Base-by-base conservation (phyloP, 2,113 vertebrate species). In the Rhinoderma darwinii region DNA sequence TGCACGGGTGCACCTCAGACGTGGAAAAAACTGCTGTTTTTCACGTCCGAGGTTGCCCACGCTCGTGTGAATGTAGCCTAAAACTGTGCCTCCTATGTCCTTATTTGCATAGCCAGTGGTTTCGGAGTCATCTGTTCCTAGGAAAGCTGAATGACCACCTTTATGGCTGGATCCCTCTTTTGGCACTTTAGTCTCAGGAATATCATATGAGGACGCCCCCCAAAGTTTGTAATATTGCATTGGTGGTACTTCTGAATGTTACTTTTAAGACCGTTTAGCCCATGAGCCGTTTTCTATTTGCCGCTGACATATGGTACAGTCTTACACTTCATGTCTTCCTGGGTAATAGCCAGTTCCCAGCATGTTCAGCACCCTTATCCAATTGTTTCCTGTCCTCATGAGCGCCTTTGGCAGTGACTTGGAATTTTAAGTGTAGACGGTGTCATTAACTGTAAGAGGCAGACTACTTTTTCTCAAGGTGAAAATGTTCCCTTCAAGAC, bases 361-460 rank as follows among this genome's bases (percentile, higher is more conserved):
- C 74, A 27, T 32, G 15, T 47, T 51, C 41, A 32, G 4, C 27
- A 50, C 74, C 74, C 74, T 77, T 47, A 77, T 50, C 74, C 74
- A 77, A 77, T 77, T 51, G 44, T 77, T 50, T 50, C 73, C 74
- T 50, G 27, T 77, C 41, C n/a, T 50, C 27, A 9, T 50, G 15
- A 77, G 22, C 14, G 43, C n/a, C 74, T 51, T n/a, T 81, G 35
- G 68, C 78, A 61, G 35, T 17, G 25, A 15, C 35, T 80, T 43
- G 54, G 78, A 35, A 63, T 77, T 43, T 77, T 14, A 20, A 77
- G 74, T 27, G 15, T 77, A 47, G 43, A 77, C 44, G 6, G 39
- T 74, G 39, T 47, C 73, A 47, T 74, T 43, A 74, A 47, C 32
- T n/a, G 47, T 25, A 56, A 61, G 25, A 81, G 37, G 22, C 37